phyloP scores from a whole-genome alignment of 2,888 invertebrate species.

The Tupiocoris notatus region DNA sequence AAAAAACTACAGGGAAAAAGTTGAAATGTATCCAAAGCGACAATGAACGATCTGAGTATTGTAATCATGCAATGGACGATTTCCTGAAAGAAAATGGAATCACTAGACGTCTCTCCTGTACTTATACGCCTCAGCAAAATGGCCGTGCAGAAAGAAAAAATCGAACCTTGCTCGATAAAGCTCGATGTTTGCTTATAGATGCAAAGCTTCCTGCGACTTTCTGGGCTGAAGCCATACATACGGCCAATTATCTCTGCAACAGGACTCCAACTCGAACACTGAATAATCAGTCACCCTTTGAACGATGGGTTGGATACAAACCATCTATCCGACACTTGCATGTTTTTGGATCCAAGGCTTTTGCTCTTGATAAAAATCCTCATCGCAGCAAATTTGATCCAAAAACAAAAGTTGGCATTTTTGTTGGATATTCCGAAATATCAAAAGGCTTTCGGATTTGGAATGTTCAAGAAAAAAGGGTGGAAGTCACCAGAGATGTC shows the following conservation, averaged over 20 bases:
- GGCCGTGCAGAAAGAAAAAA: constrained; percentile 51
- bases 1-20: constrained; percentile 47
- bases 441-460: constrained; percentile 15
- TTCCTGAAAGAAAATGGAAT: constrained; percentile 9
- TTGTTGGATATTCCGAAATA: constrained; percentile 25
- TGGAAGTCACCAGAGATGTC: constrained; percentile 26
- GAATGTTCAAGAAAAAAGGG: background rate
- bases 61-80: constrained; percentile 6
- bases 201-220: constrained; percentile 13
- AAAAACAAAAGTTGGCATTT: constrained; percentile 28
- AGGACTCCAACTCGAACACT: constrained; percentile 20
- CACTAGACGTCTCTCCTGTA: background rate
- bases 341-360: constrained; percentile 16
- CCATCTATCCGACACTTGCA: constrained; percentile 20
- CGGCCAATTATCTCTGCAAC: constrained; percentile 13
- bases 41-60: constrained; percentile 16
- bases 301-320: background rate
- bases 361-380: background rate
- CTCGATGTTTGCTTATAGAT: constrained; percentile 3
- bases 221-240: constrained; percentile 27
- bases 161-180: too few species aligned
- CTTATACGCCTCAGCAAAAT: constrained; percentile 50
- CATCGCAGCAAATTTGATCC: constrained; percentile 23
- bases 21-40: constrained; percentile 47
- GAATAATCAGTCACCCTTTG: constrained; percentile 10